Conservation (phyloP, 2,888 invertebrate species). For the Eupithecia subumbrata region DNA sequence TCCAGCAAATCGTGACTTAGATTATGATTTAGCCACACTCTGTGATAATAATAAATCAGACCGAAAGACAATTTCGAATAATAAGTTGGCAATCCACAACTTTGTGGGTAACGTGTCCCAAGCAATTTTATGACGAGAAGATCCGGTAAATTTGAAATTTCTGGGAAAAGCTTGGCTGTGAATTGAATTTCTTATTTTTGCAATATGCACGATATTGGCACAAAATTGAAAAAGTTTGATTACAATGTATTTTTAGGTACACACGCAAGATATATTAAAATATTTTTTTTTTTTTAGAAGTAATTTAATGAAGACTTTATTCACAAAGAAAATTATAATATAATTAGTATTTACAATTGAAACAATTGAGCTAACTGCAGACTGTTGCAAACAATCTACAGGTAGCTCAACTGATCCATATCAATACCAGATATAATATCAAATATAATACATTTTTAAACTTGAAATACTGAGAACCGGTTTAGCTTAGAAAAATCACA, state of each 20-base stretch:
- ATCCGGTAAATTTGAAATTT: neutral
- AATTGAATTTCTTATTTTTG: neutral
- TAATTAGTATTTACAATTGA: too few relatives aligned
- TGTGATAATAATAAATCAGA: conserved; percentile 3
- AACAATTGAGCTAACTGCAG: too few relatives aligned
- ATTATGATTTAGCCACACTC: neutral
- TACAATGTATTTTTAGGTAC: neutral
- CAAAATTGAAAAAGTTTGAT: neutral
- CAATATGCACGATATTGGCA: neutral
- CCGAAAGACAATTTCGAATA: conserved; percentile 3
- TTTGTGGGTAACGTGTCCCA: neutral
- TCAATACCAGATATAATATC: too few relatives aligned
- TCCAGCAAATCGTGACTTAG: neutral
- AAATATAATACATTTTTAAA: too few relatives aligned
- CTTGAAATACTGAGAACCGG: too few relatives aligned
- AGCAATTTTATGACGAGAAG: neutral
- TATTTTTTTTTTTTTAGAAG: too few relatives aligned
- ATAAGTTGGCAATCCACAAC: neutral
- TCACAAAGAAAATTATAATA: too few relatives aligned
- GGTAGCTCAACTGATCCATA: too few relatives aligned
- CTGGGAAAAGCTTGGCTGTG: neutral
- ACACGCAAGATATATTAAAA: too few relatives aligned
- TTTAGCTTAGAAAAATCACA: too few relatives aligned
- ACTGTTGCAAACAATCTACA: too few relatives aligned
- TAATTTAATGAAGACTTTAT: too few relatives aligned